Evolutionary conservation across 2,888 invertebrate genomes (phyloP).

Genomic region (Eupithecia vulgata): DNA sequence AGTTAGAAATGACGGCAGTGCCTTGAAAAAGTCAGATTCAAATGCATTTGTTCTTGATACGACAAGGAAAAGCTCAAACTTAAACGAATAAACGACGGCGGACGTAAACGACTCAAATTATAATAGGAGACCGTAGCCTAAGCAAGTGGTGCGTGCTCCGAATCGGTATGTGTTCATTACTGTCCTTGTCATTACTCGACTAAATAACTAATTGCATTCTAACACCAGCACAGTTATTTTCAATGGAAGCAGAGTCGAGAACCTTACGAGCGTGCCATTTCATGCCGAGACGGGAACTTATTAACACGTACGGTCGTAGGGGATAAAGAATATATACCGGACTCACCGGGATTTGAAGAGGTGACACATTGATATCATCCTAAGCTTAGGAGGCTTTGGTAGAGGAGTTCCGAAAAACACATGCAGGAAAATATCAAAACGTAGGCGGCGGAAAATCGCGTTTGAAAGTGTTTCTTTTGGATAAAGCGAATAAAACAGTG

Average conservation of each 20-base stretch:
- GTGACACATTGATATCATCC: conserved; percentile 32
- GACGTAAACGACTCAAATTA: conserved; percentile 21
- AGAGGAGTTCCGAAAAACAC: conserved; percentile 17
- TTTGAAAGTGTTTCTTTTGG: conserved; percentile 14
- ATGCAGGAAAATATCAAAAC: not conserved
- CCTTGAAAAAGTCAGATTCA: not conserved
- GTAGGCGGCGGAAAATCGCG: not conserved
- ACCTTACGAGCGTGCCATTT: conserved; percentile 34
- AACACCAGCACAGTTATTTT: conserved; percentile 61
- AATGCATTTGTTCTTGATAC: not conserved
- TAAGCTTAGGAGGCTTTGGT: conserved; percentile 23
- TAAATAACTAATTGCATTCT: conserved; percentile 75
- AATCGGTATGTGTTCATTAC: conserved; percentile 78
- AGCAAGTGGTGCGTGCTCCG: conserved; percentile 63
- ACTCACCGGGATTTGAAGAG: conserved; percentile 28
- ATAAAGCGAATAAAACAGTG: conserved; percentile 17
- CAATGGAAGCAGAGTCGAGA: conserved; percentile 32
- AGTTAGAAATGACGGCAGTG: not conserved
- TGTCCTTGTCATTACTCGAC: conserved; percentile 76
- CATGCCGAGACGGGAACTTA: conserved; percentile 45
- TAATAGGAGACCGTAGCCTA: conserved; percentile 29
- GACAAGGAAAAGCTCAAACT: not conserved
- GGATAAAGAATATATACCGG: conserved; percentile 33
- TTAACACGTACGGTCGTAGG: conserved; percentile 48
- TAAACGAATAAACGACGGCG: not conserved